Evolutionary conservation across 2,888 invertebrate species (phyloP).

Genomic region (Caenorhabditis wallacei): DNA sequence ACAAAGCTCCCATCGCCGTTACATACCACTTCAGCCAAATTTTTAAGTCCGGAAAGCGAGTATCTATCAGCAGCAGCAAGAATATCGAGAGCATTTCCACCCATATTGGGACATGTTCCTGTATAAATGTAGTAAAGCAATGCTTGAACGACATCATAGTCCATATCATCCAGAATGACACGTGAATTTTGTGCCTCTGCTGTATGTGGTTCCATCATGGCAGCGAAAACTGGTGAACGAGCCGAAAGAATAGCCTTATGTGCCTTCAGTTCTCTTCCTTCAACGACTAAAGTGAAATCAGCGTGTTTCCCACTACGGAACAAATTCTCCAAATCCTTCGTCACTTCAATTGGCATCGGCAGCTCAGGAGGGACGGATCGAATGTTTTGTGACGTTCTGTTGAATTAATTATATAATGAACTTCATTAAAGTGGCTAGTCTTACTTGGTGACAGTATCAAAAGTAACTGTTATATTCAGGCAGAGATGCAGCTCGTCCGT

Average conservation of each 20-base stretch:
- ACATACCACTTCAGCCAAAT: constrained; percentile 80
- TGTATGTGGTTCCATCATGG: constrained; percentile 80
- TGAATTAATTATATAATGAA: neutral
- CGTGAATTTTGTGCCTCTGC: constrained; percentile 74
- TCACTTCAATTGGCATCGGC: constrained; percentile 71
- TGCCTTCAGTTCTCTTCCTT: constrained; percentile 68
- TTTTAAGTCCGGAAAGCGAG: constrained; percentile 82
- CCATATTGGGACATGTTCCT: constrained; percentile 75
- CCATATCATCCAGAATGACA: constrained; percentile 73
- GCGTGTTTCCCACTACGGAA: constrained; percentile 74
- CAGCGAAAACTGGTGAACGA: constrained; percentile 78
- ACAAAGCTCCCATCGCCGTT: neutral
- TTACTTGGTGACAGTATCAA: constrained; percentile 81
- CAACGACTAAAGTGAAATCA: constrained; percentile 79
- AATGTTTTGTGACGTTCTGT: constrained; percentile 35
- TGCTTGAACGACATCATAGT: constrained; percentile 78
- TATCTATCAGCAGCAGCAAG: constrained; percentile 82
- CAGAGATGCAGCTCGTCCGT: constrained; percentile 80
- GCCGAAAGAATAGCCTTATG: constrained; percentile 75
- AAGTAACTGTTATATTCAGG: constrained; percentile 80
- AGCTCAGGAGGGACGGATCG: constrained; percentile 29
- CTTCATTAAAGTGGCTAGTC: neutral
- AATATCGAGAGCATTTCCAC: constrained; percentile 78
- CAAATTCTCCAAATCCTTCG: constrained; percentile 76
- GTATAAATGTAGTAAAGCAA: constrained; percentile 80